Evolutionary conservation across 2,113 vertebrate species (phyloP).

Genomic region (Zapornia atra): DNA sequence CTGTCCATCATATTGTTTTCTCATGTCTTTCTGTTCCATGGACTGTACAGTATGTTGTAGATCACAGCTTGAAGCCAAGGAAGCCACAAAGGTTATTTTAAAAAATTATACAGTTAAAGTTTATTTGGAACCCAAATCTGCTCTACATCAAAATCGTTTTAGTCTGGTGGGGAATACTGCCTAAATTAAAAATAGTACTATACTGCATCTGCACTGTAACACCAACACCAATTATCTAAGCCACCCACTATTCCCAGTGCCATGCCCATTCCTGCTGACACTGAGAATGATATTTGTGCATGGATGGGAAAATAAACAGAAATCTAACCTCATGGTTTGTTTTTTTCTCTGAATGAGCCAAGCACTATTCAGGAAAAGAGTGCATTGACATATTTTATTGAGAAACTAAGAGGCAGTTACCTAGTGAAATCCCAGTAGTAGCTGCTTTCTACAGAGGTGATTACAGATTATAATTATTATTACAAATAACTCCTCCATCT

Average conservation of each 20-base stretch:
- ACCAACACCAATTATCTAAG: constrained; percentile 8
- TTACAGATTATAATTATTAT: background rate
- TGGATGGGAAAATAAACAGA: constrained; percentile 15
- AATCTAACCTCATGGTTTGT: background rate
- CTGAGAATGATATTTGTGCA: background rate
- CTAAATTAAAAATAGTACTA: constrained; percentile 17
- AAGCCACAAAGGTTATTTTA: background rate
- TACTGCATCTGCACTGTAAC: background rate
- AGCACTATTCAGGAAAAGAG: background rate
- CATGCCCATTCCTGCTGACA: constrained; percentile 14
- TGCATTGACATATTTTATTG: background rate
- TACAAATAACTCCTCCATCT: background rate
- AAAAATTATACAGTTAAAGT: background rate
- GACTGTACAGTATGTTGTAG: background rate
- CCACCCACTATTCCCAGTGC: constrained; percentile 16
- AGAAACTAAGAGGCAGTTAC: background rate
- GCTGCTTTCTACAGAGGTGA: background rate
- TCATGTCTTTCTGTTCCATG: background rate
- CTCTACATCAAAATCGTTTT: background rate
- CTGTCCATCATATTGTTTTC: background rate
- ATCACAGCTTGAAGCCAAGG: background rate
- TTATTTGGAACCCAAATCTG: background rate
- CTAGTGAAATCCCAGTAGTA: background rate
- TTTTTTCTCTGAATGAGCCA: background rate
- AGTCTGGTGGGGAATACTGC: background rate